Base-by-base conservation (phyloP, 2,113 vertebrate species). In the Saguinus midas region DNA sequence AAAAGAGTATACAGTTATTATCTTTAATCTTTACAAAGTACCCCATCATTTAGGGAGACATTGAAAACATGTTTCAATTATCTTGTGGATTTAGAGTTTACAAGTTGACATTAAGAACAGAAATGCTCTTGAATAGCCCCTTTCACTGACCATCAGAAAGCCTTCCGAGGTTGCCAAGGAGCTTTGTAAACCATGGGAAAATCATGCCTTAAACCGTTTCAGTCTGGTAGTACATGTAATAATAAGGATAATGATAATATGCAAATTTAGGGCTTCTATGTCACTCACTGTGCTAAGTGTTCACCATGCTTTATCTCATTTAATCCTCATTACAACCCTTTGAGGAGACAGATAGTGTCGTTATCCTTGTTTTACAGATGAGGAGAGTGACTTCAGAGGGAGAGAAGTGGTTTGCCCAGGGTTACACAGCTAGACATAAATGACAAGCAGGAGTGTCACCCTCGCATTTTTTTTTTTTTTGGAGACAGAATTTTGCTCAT, bases 361-460 rank as follows among this genome's bases (percentile, higher is more conserved):
- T 83, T 80, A 25, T n/a, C 32, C 61, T 73, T 93, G 52, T 91
- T 95, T 91, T 50, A 80, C 45, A 94, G 64, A 57, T 61, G n/a
- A 40, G 37, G 66, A 78, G 61, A 66, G 18, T 29, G n/a, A 48
- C 40, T 78, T 18, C 12, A 81, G 66, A 81, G 25, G 25, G 50
- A 72, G 45, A 48, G 48, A 45, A 23, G 13, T 92, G 18, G 87
- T 87, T 92, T 94, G 50, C n/a, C 50, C 50, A 76, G 20, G 20
- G 48, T 80, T 92, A 66, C 55, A 81, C 25, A 61, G 58, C 58
- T 55, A 21, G 40, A 82, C 68, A 61, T 64, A 35, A 43, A 11
- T 64, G 57, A 85, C 55, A 79, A 58, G 27, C 61, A 64, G 13
- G 61, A 64, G 61, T 64, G 50, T 52, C n/a, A 72, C 16, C 75